Base-by-base conservation (phyloP, 1,140 invertebrate genomes). In the Drosophila ficusphila region DNA sequence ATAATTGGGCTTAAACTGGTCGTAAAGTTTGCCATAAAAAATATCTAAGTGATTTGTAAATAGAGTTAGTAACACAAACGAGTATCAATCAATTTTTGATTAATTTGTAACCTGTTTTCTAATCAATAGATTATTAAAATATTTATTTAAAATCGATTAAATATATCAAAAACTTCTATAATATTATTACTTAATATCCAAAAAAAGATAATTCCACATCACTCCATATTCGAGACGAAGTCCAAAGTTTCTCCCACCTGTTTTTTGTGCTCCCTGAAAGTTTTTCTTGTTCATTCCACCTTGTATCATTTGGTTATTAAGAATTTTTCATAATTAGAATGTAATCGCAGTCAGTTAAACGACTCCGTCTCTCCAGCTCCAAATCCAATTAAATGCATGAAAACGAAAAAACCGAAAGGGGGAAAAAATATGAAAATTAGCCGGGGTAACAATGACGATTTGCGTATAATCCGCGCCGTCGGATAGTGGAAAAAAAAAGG, bases 361-460 rank as follows among this genome's bases (percentile, higher is more conserved):
- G 14, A 39, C 42, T 18, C 33, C 41, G 47, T 16, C 51, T 27
- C 8, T 16, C 9, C 52, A n/a, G 11, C 46, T 49, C 29, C 27
- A 38, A 44, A 46, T 21, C 79, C 79, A 82, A 82, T 82, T 82
- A 82, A 83, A 79, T 85, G 79, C 79, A 83, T 83, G 79, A 79
- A 83, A 81, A 74, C 64, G 58, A 62, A 70, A 74, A 74, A 52
- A 57, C 58, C 49, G 42, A 53, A 65, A 72, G 58, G 47, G 77
- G 38, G 18, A 44, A 64, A 64, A 70, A 57, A 48, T 61, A 69
- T 57, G 49, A 76, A 76, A 79, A 81, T 79, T 75, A 79, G 78
- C 56, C 33, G 46, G 16, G 41, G 47, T 49, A 33, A 71, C 56
- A 49, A 60, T 60, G 62, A 68, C 79, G 79, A 85, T 86, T 85